Conservation (phyloP, 2,888 invertebrate genomes). For the Orthosia incerta region DNA sequence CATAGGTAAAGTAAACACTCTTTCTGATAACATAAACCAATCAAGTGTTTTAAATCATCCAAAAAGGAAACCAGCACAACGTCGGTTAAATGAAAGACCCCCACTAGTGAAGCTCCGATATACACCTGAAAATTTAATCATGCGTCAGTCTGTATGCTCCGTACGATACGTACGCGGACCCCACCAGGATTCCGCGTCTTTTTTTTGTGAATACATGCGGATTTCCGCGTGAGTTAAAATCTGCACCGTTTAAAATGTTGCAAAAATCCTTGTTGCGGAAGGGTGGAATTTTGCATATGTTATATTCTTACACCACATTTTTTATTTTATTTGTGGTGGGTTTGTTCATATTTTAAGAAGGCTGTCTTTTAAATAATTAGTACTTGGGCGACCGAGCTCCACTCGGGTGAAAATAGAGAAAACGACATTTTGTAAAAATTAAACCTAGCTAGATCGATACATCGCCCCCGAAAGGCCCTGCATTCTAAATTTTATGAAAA, state of each 20-base stretch:
- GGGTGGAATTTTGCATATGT: neutral
- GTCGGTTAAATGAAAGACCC: conserved; percentile 25
- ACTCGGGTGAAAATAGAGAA: too few species aligned
- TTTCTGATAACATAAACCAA: neutral
- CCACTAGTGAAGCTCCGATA: conserved; percentile 41
- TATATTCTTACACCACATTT: neutral
- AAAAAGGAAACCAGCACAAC: neutral
- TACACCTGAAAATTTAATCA: conserved; percentile 73
- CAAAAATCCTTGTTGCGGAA: conserved; percentile 21
- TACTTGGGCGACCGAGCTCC: too few species aligned
- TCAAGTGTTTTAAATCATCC: neutral
- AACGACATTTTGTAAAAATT: too few species aligned
- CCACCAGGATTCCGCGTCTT: conserved; percentile 43
- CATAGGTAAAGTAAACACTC: too few species aligned
- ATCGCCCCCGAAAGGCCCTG: too few species aligned
- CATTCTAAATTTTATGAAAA: too few species aligned
- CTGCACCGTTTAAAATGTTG: conserved; percentile 51
- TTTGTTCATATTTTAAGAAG: neutral
- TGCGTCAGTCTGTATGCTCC: conserved; percentile 43
- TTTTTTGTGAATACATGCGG: conserved; percentile 67
- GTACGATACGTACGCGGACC: conserved; percentile 39
- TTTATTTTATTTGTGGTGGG: too few species aligned
- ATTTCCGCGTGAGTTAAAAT: conserved; percentile 60
- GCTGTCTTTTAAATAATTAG: too few species aligned
- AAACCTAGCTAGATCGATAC: too few species aligned